A percentile compares a stretch with the other conserved stretches of the same genome.
These are phyloP conservation scores for Achatina immaculata DNA, from an alignment of 1,140 invertebrate genomes.

Conservation along the genomic window DNA sequence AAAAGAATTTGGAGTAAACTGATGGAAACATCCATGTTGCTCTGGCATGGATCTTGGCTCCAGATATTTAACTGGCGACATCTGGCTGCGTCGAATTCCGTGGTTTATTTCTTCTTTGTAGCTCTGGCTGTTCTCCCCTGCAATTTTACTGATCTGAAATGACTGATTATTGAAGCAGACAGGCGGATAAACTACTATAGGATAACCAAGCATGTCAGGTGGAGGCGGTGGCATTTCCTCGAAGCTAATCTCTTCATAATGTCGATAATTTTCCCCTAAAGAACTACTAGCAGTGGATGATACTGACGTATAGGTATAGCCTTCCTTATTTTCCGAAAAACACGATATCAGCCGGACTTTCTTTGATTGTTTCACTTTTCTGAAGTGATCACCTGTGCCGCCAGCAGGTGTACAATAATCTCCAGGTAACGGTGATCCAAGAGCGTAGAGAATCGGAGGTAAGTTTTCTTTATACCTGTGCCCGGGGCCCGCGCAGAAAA, in stretches of 20 bases:
- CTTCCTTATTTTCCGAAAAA: background rate
- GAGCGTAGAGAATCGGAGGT: background rate
- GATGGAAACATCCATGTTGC: background rate
- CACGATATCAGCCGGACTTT: background rate
- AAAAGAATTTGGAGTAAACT: too few relatives aligned
- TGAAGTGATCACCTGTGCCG: too few relatives aligned
- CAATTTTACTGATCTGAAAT: too few relatives aligned
- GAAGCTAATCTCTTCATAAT: conserved; percentile 12
- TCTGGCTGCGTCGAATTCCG: too few relatives aligned
- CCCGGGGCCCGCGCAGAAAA: background rate
- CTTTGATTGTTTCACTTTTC: background rate
- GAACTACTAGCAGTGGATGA: background rate
- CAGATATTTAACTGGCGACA: background rate
- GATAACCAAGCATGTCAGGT: background rate
- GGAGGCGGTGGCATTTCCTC: conserved; percentile 8
- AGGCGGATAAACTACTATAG: background rate
- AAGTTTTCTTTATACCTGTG: background rate
- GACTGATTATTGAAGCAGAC: background rate
- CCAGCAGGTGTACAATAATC: too few relatives aligned
- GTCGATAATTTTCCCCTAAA: background rate
- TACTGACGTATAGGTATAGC: background rate
- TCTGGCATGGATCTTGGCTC: background rate
- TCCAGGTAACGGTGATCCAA: background rate
- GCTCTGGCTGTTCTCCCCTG: too few relatives aligned
- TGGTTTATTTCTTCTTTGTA: too few relatives aligned